Conservation (phyloP, 2,888 invertebrate genomes). For the Tetropium fuscum region DNA sequence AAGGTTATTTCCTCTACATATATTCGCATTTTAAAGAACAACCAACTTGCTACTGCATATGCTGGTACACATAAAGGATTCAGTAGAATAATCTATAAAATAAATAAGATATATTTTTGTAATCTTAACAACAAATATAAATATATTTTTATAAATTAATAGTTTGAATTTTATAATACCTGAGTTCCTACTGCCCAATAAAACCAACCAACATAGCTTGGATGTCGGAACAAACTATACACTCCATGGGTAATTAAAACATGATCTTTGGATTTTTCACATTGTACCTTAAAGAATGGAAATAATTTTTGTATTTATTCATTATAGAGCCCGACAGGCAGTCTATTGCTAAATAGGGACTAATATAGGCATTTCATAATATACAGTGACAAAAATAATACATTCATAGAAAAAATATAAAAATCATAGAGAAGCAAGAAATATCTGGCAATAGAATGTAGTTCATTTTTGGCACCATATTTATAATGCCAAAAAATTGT, state of each 20-base stretch:
- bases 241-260: constrained; percentile 90
- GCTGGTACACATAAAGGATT: constrained; percentile 90
- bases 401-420: too few relatives aligned
- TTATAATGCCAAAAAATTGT: too few relatives aligned
- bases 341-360: too few relatives aligned
- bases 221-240: constrained; percentile 89
- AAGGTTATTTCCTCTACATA: constrained; percentile 90
- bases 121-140: too few relatives aligned
- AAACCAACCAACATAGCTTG: constrained; percentile 99
- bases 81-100: constrained; percentile 80
- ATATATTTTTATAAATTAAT: neutral
- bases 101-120: neutral
- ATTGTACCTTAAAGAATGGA: constrained; percentile 77
- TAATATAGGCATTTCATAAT: too few relatives aligned
- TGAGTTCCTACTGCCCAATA: constrained; percentile 99
- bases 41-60: constrained; percentile 89
- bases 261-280: constrained; percentile 83
- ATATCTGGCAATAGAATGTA: too few relatives aligned
- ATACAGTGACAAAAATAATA: too few relatives aligned
- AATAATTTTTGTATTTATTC: too few relatives aligned
- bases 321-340: too few relatives aligned
- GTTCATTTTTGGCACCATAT: too few relatives aligned
- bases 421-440: too few relatives aligned
- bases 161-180: constrained; percentile 68
- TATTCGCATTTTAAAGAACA: constrained; percentile 91